A percentile compares a stretch with the other conserved stretches of the same genome.
Conservation (phyloP, 1,140 invertebrate species). For the Aleiodes sp. region DNA sequence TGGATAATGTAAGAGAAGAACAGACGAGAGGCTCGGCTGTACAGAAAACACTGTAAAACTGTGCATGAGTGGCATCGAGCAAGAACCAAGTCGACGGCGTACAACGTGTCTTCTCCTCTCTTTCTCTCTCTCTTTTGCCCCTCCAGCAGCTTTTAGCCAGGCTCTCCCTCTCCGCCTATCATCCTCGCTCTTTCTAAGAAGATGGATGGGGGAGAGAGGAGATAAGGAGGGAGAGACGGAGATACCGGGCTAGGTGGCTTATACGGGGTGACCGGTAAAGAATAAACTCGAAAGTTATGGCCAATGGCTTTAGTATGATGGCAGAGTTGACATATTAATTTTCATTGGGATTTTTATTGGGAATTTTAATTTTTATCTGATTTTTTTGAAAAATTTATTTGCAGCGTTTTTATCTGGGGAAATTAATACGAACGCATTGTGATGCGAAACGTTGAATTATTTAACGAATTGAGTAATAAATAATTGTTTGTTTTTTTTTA, state of each 20-base stretch:
- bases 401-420: too few relatives aligned
- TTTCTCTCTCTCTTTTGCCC: too few relatives aligned
- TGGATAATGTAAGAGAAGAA: background rate
- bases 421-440: too few relatives aligned
- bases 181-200: background rate
- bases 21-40: background rate
- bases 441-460: too few relatives aligned
- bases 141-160: too few relatives aligned
- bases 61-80: slow-evolving; percentile 10
- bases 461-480: too few relatives aligned
- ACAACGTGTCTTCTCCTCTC: slow-evolving; percentile 11
- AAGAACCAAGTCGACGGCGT: slow-evolving; percentile 6
- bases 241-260: background rate
- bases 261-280: slow-evolving; percentile 30
- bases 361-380: too few relatives aligned
- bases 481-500: too few relatives aligned
- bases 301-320: background rate
- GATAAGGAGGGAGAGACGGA: background rate
- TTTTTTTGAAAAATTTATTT: too few relatives aligned
- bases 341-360: too few relatives aligned
- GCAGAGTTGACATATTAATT: background rate
- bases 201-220: background rate
- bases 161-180: too few relatives aligned
- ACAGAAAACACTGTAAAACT: slow-evolving; percentile 12
- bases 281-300: slow-evolving; percentile 5